Conservation (phyloP, 2,888 invertebrate species). For the Agrilus cyanescens region DNA sequence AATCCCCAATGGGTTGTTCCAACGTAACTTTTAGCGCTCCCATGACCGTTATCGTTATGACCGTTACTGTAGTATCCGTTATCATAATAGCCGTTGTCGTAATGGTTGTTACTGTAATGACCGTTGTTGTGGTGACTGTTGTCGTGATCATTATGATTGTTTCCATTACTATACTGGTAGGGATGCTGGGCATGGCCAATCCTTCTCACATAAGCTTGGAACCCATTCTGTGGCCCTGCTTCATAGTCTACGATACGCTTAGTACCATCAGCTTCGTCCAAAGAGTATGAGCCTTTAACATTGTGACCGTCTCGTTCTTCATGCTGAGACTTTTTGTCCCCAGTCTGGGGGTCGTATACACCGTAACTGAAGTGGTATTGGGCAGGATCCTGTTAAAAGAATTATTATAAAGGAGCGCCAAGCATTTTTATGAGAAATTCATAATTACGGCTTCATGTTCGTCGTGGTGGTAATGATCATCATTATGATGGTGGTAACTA, state of each 20-base stretch:
- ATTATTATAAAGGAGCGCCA: too few species aligned
- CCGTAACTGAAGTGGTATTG: constrained; percentile 31
- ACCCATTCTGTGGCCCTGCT: constrained; percentile 25
- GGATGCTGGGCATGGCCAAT: constrained; percentile 28
- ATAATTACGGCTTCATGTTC: too few species aligned
- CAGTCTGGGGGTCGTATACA: constrained; percentile 32
- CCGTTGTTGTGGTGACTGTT: too few species aligned
- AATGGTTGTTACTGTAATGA: too few species aligned
- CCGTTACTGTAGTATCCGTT: too few species aligned
- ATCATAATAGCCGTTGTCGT: too few species aligned
- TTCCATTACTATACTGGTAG: constrained; percentile 13
- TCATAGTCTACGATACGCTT: constrained; percentile 31
- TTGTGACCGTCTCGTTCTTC: constrained; percentile 30
- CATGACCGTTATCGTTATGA: too few species aligned
- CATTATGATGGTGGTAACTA: too few species aligned
- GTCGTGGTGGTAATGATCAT: too few species aligned
- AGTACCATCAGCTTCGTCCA: constrained; percentile 33
- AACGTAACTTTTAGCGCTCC: constrained; percentile 15
- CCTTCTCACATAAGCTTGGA: constrained; percentile 27
- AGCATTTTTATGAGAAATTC: too few species aligned
- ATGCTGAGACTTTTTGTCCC: constrained; percentile 30
- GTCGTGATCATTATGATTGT: too few species aligned
- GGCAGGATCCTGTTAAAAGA: constrained; percentile 2
- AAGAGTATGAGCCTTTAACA: constrained; percentile 30
- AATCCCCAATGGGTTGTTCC: constrained; percentile 16